A percentile compares a stretch with the other conserved stretches of the same genome.
phyloP scores from a whole-genome alignment of 2,113 vertebrate species.

The Megaceryle maxima region DNA sequence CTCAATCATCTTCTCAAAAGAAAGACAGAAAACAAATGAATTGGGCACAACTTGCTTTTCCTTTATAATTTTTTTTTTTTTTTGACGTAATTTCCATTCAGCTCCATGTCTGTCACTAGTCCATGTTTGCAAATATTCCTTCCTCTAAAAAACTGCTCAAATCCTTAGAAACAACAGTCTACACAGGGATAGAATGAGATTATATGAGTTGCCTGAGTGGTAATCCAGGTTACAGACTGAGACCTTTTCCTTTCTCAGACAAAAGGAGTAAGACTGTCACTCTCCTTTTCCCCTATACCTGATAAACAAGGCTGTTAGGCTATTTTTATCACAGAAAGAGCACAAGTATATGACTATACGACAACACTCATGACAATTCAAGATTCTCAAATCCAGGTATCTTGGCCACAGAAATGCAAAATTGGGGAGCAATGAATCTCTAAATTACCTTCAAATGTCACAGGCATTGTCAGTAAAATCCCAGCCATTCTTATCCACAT shows the following conservation, averaged over 20 bases:
- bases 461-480: background rate
- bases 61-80: background rate
- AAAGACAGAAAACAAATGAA: background rate
- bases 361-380: background rate
- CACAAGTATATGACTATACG: background rate
- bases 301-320: background rate
- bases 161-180: background rate
- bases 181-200: background rate
- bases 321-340: background rate
- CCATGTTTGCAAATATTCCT: background rate
- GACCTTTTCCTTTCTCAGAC: background rate
- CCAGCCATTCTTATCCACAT: background rate
- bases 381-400: background rate
- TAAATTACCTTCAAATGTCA: background rate
- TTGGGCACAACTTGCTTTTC: background rate
- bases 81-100: background rate
- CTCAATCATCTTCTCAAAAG: background rate
- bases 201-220: background rate
- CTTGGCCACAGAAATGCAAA: background rate
- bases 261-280: background rate
- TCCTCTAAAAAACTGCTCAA: background rate
- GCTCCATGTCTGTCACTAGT: background rate
- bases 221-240: background rate
- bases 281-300: background rate
- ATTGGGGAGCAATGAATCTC: background rate